Conservation (phyloP, 2,888 invertebrate species). For the Sabatieria punctata region DNA sequence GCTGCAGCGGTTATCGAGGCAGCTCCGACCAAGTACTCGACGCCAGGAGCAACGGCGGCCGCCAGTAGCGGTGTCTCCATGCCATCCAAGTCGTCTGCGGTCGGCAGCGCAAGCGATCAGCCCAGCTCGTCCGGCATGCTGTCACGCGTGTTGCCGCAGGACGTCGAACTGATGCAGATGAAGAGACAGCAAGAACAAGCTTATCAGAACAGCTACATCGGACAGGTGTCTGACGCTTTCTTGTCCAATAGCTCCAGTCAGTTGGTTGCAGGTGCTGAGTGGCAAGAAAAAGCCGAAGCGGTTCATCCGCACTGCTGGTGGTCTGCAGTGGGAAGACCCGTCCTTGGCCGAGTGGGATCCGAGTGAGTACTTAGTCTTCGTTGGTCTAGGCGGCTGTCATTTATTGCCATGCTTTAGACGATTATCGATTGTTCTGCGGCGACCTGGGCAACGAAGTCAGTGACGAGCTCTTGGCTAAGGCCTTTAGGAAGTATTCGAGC, state of each 20-base stretch:
- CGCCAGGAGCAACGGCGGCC: neutral
- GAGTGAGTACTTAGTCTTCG: conserved; percentile 42
- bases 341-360: conserved; percentile 89
- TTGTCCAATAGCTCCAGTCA: too few species aligned
- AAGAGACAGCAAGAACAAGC: conserved; percentile 18
- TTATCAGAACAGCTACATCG: conserved; percentile 18
- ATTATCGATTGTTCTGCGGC: conserved; percentile 96
- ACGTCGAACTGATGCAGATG: conserved; percentile 22
- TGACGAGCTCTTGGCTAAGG: conserved; percentile 84
- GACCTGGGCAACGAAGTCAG: conserved; percentile 98
- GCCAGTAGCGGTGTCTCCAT: neutral
- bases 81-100: neutral
- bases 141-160: conserved; percentile 19
- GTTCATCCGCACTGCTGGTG: conserved; percentile 24
- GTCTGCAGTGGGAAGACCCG: conserved; percentile 77
- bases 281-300: conserved; percentile 23
- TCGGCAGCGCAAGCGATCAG: too few species aligned
- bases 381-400: too few species aligned
- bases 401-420: too few species aligned
- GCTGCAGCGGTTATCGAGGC: conserved; percentile 7
- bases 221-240: conserved; percentile 11
- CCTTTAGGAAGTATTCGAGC: conserved; percentile 75
- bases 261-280: too few species aligned
- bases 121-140: neutral
- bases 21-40: neutral